Evolutionary conservation across 2,113 vertebrate genomes (phyloP).

Genomic region (Upupa epops): DNA sequence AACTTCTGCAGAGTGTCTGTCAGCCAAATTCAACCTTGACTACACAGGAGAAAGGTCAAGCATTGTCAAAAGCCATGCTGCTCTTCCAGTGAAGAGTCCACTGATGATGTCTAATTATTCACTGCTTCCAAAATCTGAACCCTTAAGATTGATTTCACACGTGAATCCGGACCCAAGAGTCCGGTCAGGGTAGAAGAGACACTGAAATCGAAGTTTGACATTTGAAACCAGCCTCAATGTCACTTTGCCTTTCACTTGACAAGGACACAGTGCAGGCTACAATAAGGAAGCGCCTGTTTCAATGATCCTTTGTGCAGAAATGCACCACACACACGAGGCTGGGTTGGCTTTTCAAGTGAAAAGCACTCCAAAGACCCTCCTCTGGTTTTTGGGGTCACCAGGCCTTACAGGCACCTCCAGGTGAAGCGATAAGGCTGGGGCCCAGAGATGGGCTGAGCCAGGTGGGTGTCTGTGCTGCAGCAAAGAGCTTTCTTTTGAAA

Average conservation of each 20-base stretch:
- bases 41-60: slow-evolving; percentile 12
- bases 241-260: slow-evolving; percentile 71
- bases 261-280: background rate
- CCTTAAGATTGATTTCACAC: background rate
- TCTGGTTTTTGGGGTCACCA: accelerated
- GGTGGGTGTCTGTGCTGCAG: background rate
- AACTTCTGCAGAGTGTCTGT: background rate
- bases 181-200: background rate
- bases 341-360: accelerated
- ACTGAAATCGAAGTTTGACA: slow-evolving; percentile 39
- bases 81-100: background rate
- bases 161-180: background rate
- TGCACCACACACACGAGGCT: accelerated
- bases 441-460: background rate
- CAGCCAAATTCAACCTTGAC: slow-evolving; percentile 6
- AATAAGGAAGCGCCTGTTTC: background rate
- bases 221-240: slow-evolving; percentile 74
- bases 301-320: background rate
- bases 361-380: accelerated
- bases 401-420: background rate
- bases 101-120: background rate
- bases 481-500: background rate
- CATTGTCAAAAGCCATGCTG: background rate
- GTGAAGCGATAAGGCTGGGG: background rate
- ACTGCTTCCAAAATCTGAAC: background rate